These are phyloP conservation scores for Rousettus leschenaultii DNA, from an alignment of 2,113 vertebrate species.

Conservation along the genomic window DNA sequence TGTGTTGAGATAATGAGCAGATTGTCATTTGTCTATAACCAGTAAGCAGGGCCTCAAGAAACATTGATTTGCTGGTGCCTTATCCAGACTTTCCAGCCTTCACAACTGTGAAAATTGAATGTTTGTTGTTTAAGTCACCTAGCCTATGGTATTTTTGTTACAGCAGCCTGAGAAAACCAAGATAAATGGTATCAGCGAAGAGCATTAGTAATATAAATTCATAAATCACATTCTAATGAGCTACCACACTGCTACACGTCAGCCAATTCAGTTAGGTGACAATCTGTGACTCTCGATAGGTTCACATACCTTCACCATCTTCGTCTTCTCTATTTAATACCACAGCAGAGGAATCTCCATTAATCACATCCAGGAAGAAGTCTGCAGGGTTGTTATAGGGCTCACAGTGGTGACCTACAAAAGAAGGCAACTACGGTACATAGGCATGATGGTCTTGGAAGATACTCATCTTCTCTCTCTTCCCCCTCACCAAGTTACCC, in stretches of 20 bases:
- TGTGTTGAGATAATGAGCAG: not conserved
- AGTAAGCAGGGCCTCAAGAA: not conserved
- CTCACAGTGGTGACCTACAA: slow-evolving; percentile 90
- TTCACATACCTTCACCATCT: slow-evolving; percentile 78
- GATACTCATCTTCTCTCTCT: not conserved
- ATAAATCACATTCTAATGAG: not conserved
- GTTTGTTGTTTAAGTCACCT: not conserved
- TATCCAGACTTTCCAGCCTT: not conserved
- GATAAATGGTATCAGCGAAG: not conserved
- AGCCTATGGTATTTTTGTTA: not conserved
- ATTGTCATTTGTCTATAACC: not conserved
- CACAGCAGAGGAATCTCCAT: slow-evolving; percentile 88
- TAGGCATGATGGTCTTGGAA: not conserved
- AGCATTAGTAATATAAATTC: not conserved
- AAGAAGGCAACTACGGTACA: not conserved
- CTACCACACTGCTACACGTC: not conserved
- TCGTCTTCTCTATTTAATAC: slow-evolving; percentile 47
- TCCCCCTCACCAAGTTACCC: not conserved
- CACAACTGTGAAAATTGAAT: not conserved
- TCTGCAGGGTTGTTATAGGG: slow-evolving; percentile 95
- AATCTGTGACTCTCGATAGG: not conserved
- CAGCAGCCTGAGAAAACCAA: not conserved
- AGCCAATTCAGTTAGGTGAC: not conserved
- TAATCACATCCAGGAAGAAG: slow-evolving; percentile 96
- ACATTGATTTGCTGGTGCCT: not conserved